phyloP scores from a whole-genome alignment of 1,140 invertebrate genomes.

The Maniola jurtina region DNA sequence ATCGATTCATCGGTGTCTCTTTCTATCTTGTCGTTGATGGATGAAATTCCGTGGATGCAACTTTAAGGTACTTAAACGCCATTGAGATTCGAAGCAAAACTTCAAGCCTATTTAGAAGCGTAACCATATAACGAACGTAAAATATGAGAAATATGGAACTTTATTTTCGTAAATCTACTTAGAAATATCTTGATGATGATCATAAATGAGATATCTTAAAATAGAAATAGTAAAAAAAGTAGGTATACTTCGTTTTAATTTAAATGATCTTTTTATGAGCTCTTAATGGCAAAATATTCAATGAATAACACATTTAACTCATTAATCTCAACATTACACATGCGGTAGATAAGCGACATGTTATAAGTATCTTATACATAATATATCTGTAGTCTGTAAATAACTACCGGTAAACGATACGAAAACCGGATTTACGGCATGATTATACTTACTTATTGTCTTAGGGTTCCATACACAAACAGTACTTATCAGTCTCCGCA shows the following conservation, averaged over 20 bases:
- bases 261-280: too few species aligned
- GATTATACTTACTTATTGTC: background rate
- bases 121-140: background rate
- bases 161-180: too few species aligned
- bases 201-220: too few species aligned
- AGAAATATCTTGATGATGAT: too few species aligned
- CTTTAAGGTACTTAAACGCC: conserved; percentile 11
- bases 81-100: background rate
- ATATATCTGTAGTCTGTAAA: too few species aligned
- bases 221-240: too few species aligned
- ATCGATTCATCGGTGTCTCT: conserved; percentile 53
- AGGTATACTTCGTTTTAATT: too few species aligned
- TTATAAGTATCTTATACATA: too few species aligned
- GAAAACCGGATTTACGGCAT: conserved; percentile 12
- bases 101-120: background rate
- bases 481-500: too few species aligned
- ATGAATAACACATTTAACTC: background rate
- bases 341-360: background rate
- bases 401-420: background rate
- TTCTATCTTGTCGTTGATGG: conserved; percentile 43
- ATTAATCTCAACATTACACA: background rate
- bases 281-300: background rate
- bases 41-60: conserved; percentile 48
- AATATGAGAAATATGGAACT: background rate
- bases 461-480: too few species aligned